Base-by-base conservation (phyloP, 2,888 invertebrate species). In the Chaitophorus viminalis region DNA sequence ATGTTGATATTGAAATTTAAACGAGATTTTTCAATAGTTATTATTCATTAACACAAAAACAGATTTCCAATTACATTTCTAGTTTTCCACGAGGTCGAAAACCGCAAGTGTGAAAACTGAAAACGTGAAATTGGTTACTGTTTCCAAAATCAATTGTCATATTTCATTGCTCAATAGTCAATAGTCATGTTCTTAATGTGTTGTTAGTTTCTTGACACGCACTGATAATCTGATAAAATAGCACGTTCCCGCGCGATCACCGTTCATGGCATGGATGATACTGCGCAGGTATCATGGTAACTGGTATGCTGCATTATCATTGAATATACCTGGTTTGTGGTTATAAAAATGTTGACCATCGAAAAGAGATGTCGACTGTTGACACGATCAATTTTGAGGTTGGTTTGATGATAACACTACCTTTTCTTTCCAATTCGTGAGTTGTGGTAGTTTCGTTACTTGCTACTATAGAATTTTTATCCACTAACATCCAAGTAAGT, bases 401-500 rank as follows among this genome's bases (percentile, higher is more conserved):
- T 87, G 21, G 46, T 21, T n/a, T 1, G 6, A 25, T 79, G 86
- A 87, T 87, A 87, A 87, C 78, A 33, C 81, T n/a, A 4, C 0
- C 11, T 76, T 36, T 46, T 76, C 84, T 84, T 68, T 84, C 76
- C n/a, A 18, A 65, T 14, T 84, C 33, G 31, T 46, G 18, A 25
- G 21, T 25, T 6, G 60, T 75, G 4, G 4, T 25, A 1, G 74
- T 39, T 68, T n/a, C 21, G 33, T 11, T 21, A 31, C 25, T 39
- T 78, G 60, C 14, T 31, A 14, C 36, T 72, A 52, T 14, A 65
- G 8, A 25, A 46, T 60, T 87, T 87, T 87, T 18, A 87, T 87
- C 86, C 79, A 60, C n/a, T 36, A 79, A 74, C 86, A 87, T 87
- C 86, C 79, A 87, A 87, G 86, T 87, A 74, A 87, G 86, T 87